Evolutionary conservation across 2,797 vertebrate species (phyloP).

Genomic region (Hyperoplus immaculatus): DNA sequence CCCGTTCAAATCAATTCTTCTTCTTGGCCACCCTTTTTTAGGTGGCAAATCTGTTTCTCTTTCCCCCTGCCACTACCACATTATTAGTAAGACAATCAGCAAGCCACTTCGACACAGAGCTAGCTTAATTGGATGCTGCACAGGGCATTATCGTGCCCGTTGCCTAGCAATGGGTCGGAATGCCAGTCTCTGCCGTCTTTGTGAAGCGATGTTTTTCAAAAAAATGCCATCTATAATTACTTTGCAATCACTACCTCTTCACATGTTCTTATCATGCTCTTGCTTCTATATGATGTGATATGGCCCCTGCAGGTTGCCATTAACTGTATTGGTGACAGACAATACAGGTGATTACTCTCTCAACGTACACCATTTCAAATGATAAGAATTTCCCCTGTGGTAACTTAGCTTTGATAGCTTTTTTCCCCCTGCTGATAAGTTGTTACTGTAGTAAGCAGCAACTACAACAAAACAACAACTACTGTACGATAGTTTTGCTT

Average conservation of each 20-base stretch:
- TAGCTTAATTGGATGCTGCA: conserved; percentile 81
- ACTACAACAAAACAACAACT: conserved; percentile 31
- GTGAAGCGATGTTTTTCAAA: conserved; percentile 37
- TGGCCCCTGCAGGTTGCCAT: conserved; percentile 3
- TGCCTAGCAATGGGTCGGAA: conserved; percentile 82
- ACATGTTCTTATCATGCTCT: conserved; percentile 45
- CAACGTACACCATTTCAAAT: conserved; percentile 14
- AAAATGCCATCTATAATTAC: conserved; percentile 71
- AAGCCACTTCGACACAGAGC: conserved; percentile 72
- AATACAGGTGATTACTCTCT: conserved; percentile 7
- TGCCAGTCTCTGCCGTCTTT: conserved; percentile 56
- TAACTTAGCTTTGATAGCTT: conserved; percentile 33
- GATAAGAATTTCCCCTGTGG: conserved; percentile 41
- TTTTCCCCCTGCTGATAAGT: conserved; percentile 52
- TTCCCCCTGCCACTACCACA: conserved; percentile 46
- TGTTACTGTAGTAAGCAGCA: conserved; percentile 30
- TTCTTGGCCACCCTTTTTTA: conserved; percentile 68
- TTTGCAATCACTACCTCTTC: conserved; percentile 65
- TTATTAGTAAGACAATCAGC: conserved; percentile 83
- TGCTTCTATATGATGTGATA: conserved; percentile 33
- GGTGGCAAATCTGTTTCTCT: conserved; percentile 73
- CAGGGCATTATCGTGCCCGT: conserved; percentile 71
- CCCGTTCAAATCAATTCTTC: conserved; percentile 68
- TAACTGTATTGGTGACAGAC: conserved; percentile 23
- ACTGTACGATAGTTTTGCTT: conserved; percentile 35